A percentile compares a stretch with the other conserved stretches of the same genome.
These are phyloP conservation scores for Aricia agestis DNA, from an alignment of 1,140 invertebrate species.

Conservation along the genomic window DNA sequence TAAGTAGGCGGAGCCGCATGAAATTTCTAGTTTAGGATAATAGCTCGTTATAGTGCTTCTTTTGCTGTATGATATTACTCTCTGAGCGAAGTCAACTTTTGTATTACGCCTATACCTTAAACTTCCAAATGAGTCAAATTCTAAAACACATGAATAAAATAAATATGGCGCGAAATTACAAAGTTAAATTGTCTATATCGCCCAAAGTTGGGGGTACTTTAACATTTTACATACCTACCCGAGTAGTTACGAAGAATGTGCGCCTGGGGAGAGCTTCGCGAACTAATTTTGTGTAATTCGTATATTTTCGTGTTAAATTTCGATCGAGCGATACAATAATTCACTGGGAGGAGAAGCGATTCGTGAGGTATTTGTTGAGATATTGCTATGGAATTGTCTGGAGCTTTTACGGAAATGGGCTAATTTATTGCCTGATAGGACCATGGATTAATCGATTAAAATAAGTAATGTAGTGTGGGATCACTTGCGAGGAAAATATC, in stretches of 20 bases:
- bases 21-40: too few species aligned
- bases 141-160: neutral
- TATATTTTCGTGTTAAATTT: constrained; percentile 1
- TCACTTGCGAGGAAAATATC: too few species aligned
- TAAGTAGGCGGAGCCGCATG: too few species aligned
- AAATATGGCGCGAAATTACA: neutral
- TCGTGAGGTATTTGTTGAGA: neutral
- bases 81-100: neutral
- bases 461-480: too few species aligned
- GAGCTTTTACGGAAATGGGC: neutral
- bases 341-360: neutral
- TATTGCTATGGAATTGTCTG: neutral
- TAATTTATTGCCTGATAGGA: neutral
- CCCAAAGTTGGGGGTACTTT: neutral
- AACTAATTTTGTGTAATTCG: constrained; percentile 9
- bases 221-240: constrained; percentile 10
- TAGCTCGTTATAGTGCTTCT: too few species aligned
- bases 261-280: constrained; percentile 4
- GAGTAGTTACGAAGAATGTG: neutral
- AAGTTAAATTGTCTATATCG: constrained; percentile 12
- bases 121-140: too few species aligned
- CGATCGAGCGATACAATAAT: constrained; percentile 1
- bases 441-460: too few species aligned
- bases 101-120: neutral
- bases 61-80: too few species aligned